Evolutionary conservation across 2,797 vertebrate species (phyloP).

Genomic region (Melopsittacus undulatus): DNA sequence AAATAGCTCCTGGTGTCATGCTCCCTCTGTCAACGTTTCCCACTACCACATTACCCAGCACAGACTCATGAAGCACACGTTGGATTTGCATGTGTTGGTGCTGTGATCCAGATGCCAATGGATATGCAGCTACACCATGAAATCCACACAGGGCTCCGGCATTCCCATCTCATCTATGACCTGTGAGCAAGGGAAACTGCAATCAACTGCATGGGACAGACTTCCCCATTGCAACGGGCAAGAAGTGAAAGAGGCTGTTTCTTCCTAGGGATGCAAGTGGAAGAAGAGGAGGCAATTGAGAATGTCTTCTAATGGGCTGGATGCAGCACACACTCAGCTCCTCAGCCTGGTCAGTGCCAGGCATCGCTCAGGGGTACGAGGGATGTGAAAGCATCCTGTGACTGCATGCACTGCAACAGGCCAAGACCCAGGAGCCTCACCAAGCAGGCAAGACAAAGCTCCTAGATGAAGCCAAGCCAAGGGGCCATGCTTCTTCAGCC

Average conservation of each 20-base stretch:
- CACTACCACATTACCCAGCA: background rate
- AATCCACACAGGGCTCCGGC: fast-evolving
- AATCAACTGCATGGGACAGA: background rate
- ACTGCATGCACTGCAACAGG: background rate
- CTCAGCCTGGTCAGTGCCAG: background rate
- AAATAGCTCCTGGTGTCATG: slow-evolving; percentile 29
- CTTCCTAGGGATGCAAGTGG: background rate
- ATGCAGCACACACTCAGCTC: background rate
- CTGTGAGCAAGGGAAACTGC: background rate
- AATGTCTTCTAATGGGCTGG: background rate
- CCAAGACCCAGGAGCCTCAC: background rate
- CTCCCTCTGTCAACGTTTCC: background rate
- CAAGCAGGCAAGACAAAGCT: background rate
- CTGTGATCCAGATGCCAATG: fast-evolving
- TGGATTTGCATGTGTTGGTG: fast-evolving
- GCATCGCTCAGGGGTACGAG: background rate
- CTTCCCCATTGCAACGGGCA: background rate
- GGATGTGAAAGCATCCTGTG: background rate
- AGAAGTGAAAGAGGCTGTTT: background rate
- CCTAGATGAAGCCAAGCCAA: background rate
- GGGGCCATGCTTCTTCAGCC: background rate
- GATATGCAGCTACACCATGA: background rate
- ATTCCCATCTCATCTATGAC: background rate
- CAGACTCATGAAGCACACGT: background rate
- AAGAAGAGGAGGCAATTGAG: background rate